Evolutionary conservation across 2,888 invertebrate species (phyloP).

Genomic region (Apotomis turbidana): DNA sequence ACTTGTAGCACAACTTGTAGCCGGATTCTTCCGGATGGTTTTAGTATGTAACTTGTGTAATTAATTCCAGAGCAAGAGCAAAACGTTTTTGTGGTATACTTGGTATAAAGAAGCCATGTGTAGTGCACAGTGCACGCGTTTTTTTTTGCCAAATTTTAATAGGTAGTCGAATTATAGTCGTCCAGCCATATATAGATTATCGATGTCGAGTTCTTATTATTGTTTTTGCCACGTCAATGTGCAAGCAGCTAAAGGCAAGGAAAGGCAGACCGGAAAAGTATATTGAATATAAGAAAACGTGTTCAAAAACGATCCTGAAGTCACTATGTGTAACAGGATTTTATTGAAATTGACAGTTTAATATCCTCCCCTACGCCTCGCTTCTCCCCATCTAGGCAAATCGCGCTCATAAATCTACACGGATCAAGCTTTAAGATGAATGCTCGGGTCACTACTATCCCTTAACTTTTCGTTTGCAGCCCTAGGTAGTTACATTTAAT

Average conservation of each 20-base stretch:
- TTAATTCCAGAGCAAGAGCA: too few species aligned
- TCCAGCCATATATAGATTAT: too few species aligned
- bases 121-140: too few species aligned
- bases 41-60: too few species aligned
- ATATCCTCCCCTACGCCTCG: slow-evolving; percentile 1
- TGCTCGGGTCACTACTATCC: slow-evolving; percentile 13
- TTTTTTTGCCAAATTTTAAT: too few species aligned
- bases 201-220: too few species aligned
- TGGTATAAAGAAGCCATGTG: too few species aligned
- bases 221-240: too few species aligned
- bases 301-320: not conserved
- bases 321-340: not conserved
- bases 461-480: slow-evolving; percentile 3
- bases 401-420: slow-evolving; percentile 14
- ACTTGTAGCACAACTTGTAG: too few species aligned
- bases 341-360: not conserved
- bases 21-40: too few species aligned
- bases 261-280: not conserved
- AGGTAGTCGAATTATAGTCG: too few species aligned
- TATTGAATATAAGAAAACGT: not conserved
- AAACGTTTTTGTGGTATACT: too few species aligned
- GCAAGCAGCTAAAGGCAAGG: not conserved
- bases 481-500: slow-evolving; percentile 10
- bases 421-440: slow-evolving; percentile 5
- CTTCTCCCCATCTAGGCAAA: not conserved